Evolutionary conservation across 2,113 vertebrate species (phyloP).

Genomic region (Phocoena sinus): DNA sequence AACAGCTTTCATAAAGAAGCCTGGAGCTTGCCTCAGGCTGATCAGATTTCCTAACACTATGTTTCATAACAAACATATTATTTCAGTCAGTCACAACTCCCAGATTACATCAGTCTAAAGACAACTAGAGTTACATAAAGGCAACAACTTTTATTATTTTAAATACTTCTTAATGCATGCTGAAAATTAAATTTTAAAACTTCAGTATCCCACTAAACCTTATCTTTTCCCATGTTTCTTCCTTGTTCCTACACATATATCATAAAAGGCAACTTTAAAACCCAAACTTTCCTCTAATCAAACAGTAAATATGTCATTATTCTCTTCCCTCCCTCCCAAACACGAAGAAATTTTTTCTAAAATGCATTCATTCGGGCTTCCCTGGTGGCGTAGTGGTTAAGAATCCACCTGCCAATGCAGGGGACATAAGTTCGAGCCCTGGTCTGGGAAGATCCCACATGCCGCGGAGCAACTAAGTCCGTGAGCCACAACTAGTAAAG

Average conservation of each 20-base stretch:
- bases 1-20: slow-evolving; percentile 5
- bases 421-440: too few relatives aligned
- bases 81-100: background rate
- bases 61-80: background rate
- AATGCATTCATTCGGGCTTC: background rate
- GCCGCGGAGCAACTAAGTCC: too few relatives aligned
- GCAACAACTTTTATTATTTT: background rate
- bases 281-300: background rate
- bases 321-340: background rate
- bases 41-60: background rate
- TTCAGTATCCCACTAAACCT: background rate
- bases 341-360: background rate
- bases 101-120: background rate
- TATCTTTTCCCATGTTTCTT: background rate
- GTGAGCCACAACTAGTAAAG: too few relatives aligned
- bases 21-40: background rate
- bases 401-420: too few relatives aligned
- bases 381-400: too few relatives aligned
- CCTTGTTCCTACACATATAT: background rate
- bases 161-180: background rate
- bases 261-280: background rate
- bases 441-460: too few relatives aligned
- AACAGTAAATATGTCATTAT: background rate
- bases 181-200: background rate
- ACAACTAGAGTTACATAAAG: background rate